Base-by-base conservation (phyloP, 2,888 invertebrate genomes). In the Eupithecia dodoneata region DNA sequence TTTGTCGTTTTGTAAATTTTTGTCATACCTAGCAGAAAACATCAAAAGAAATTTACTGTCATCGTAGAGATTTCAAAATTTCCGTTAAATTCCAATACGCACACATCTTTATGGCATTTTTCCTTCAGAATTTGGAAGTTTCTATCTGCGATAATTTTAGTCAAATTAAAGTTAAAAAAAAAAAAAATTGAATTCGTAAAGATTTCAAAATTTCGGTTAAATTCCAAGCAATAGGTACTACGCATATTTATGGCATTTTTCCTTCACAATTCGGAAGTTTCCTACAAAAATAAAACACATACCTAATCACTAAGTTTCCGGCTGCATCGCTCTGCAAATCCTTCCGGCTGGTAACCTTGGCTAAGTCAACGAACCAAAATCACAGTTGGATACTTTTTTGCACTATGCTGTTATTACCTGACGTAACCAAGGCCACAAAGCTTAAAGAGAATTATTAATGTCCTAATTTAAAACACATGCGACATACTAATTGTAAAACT, bases 281-380 rank as follows among this genome's bases (percentile, higher is more conserved):
- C 63, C 30, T 4, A 63, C 63, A 63, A 63, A 30, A 63, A 30
- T 30, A 63, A 12, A 30, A 12, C 30, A 30, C 30, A 30, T 30
- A 30, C 30, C 30, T 63, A 63, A 63, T 63, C 63, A 63, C 63
- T 9, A 5, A 79, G 72, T 81, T 78, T 67, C 30, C 71, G 70
- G 80, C 75, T 76, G 75, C 74, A 76, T 77, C 76, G 72, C 78
- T 76, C 67, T 78, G 74, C 59, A 79, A 81, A 81, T 81, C 77
- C 80, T 81, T 82, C 81, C 81, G 81, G 7, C 49, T 13, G 66
- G 69, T 69, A 71, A 72, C 82, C 82, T 81, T 81, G 75, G 41
- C 67, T 73, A 52, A 74, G 82, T 82, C 81, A 77, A 79, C 78
- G 79, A 81, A 81, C 80, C 72, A 72, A 72, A 70, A 72, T 49